Conservation (phyloP, 30 jellyfish, hydroid and myxozoan species). For the Cassiopea xamachana region DNA sequence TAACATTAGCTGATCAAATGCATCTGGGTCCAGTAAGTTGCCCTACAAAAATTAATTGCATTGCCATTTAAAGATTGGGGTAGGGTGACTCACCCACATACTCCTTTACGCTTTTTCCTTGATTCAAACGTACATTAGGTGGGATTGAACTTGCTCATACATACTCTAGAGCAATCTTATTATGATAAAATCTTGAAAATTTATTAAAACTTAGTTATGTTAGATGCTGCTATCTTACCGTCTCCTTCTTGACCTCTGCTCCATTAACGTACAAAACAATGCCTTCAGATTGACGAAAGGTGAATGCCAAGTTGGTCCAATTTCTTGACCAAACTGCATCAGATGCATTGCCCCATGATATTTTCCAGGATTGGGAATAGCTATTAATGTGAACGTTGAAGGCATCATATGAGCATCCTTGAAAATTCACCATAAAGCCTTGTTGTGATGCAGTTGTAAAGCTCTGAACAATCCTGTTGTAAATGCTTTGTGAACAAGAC, state of each 20-base stretch:
- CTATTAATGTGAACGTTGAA: not conserved
- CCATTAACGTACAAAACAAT: slow-evolving; percentile 1
- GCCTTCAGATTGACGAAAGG: not conserved
- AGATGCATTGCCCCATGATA: slow-evolving; percentile 8
- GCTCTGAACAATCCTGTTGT: not conserved
- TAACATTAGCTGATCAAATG: too few species aligned
- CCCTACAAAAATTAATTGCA: too few species aligned
- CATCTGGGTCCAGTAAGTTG: too few species aligned
- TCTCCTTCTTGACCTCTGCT: not conserved
- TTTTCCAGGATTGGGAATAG: not conserved
- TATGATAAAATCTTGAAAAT: too few species aligned
- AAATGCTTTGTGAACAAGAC: not conserved
- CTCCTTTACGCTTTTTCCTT: too few species aligned
- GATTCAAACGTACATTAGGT: too few species aligned
- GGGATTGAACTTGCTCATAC: too few species aligned
- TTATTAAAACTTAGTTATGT: too few species aligned
- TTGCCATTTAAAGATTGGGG: too few species aligned
- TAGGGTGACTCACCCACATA: too few species aligned
- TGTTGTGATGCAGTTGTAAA: not conserved
- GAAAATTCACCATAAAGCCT: not conserved
- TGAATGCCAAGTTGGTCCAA: slow-evolving; percentile 9
- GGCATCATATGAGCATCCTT: not conserved
- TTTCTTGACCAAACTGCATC: not conserved
- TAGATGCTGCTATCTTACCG: too few species aligned
- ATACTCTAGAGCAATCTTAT: too few species aligned